Base-by-base conservation (phyloP, 1,140 invertebrate genomes). In the Drosophila varians region DNA sequence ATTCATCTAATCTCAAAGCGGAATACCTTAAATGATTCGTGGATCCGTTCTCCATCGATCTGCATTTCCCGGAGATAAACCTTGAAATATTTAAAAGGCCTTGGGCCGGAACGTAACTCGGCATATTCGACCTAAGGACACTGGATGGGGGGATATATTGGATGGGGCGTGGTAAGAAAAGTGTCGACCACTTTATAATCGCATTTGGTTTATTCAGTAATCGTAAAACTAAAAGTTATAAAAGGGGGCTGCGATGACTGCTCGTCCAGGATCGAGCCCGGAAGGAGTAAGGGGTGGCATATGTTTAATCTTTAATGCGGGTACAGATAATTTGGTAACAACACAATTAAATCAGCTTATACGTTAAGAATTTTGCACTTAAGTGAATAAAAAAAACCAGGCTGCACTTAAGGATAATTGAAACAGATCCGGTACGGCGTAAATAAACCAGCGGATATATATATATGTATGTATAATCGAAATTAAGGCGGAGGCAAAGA, bases 281-380 rank as follows among this genome's bases (percentile, higher is more conserved):
- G 26, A 28, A 28, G 26, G 26, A 8, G 8, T 12, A 16, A 6
- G 36, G 36, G n/a, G 36, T 11, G 4, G 11, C 28, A 31, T 2
- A 8, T 25, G 8, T 47, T 16, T 47, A 47, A 16, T 28, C 45
- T 64, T 26, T 65, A 53, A 52, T 65, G 31, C 26, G 16, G 46
- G 26, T 65, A 65, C 46, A 14, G 19, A 26, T 65, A 65, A 45
- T 53, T 65, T 65, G 47, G 46, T 25, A 43, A 66, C 19, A 52
- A 66, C 14, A 43, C 8, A 52, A 34, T 43, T 26, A 14, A 23
- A 25, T 64, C 38, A 26, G 46, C 58, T 64, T 66, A 66, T 16
- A 64, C 25, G 23, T 23, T 51, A 45, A 25, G 8, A 25, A 43
- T 34, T 43, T 31, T 8, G 12, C 14, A 8, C 34, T 51, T 43